Evolutionary conservation across 2,888 invertebrate genomes (phyloP).

Genomic region (Pyrrhosoma nymphula): DNA sequence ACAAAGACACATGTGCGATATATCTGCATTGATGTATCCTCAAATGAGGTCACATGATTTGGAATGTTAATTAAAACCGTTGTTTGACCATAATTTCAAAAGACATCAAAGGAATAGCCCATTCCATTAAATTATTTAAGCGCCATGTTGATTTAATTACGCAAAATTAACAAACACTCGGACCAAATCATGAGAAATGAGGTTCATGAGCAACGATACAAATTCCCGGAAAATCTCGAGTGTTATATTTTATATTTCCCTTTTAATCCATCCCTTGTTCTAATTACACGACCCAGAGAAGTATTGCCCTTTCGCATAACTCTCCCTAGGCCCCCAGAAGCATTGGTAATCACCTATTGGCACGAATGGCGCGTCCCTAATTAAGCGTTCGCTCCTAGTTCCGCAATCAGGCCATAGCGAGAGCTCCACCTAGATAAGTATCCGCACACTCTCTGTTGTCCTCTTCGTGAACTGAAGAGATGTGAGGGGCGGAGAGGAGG

Average conservation of each 20-base stretch:
- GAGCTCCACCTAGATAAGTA: constrained; percentile 12
- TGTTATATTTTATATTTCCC: neutral
- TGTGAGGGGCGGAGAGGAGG: neutral
- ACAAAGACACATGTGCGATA: no score
- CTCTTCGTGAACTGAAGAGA: constrained; percentile 22
- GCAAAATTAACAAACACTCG: neutral
- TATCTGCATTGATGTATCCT: no score
- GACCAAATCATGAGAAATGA: neutral
- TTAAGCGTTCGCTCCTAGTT: constrained; percentile 38
- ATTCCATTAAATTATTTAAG: no score
- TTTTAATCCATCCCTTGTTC: neutral
- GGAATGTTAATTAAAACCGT: no score
- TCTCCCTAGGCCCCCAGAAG: neutral
- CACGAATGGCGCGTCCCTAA: constrained; percentile 12
- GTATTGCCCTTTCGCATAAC: neutral
- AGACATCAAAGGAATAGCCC: no score
- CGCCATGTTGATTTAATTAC: no score
- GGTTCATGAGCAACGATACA: neutral
- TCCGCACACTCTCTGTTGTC: constrained; percentile 16
- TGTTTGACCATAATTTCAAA: no score
- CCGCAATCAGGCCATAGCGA: constrained; percentile 17
- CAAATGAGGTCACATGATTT: no score
- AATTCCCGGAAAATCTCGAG: neutral
- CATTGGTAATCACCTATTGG: constrained; percentile 37
- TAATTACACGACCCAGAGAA: neutral